Base-by-base conservation (phyloP, 2,888 invertebrate genomes). In the Drosophila antonietae region DNA sequence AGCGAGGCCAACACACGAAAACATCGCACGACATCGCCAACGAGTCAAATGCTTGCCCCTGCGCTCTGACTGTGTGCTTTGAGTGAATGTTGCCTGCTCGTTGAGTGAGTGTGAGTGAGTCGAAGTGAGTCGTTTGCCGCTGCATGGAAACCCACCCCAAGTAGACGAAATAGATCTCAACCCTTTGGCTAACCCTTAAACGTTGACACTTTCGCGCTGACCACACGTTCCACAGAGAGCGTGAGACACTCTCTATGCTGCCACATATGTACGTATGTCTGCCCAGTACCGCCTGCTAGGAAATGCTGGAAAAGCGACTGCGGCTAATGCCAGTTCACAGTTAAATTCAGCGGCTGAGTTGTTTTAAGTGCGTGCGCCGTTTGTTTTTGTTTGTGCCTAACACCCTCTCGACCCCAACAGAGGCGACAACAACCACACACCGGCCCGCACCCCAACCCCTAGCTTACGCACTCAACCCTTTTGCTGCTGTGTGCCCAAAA, bases 141-240 rank as follows among this genome's bases (percentile, higher is more conserved):
- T 20, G 20, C 41, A 14, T n/a, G 23, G 39, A 44, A 52, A 64
- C 35, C 78, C 79, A 56, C 65, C 78, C 75, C 62, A 35, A 28
- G 15, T 20, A 28, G 23, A 15, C 10, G 12, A 20, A 37, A 46
- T 18, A 41, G 53, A 67, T 66, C 75, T 37, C 88, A 89, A 88
- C 90, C 90, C 90, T 79, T 88, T 66, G 72, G 77, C 70, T 75
- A 76, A 83, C 80, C 78, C 86, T 71, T 87, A 84, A 84, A 78
- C 75, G 89, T 64, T 87, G 83, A 84, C 83, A 84, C 88, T 83
- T 89, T 81, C 69, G 58, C 46, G 72, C 71, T 89, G 89, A 83
- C 83, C 83, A 83, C 83, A 85, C 82, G 78, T 67, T 60, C 68
- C 51, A 6, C 65, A 70, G 62, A 70, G 75, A 66, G 66, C 60